Evolutionary conservation across 2,113 vertebrate genomes (phyloP).

Genomic region (Carlito syrichta): DNA sequence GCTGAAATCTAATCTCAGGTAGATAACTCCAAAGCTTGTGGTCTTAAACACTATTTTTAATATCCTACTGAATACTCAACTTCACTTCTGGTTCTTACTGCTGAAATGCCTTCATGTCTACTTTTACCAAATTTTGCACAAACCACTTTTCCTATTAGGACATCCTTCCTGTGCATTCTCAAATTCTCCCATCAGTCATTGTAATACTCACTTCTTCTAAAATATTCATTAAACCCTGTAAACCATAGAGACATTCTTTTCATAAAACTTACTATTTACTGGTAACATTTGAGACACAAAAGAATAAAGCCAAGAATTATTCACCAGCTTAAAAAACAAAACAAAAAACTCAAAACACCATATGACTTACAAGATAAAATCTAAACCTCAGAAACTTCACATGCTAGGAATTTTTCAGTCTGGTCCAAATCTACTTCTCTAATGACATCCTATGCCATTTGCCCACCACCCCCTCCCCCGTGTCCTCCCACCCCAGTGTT

Average conservation of each 20-base stretch:
- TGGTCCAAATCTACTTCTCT: neutral
- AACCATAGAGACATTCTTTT: neutral
- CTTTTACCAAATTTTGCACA: neutral
- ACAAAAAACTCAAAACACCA: too few species aligned
- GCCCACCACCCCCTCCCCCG: neutral
- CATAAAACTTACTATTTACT: neutral
- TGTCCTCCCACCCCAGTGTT: neutral
- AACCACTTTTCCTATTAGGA: neutral
- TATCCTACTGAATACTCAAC: neutral
- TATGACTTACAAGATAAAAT: slow-evolving; percentile 9
- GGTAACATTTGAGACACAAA: neutral
- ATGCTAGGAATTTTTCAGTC: neutral
- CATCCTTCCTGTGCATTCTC: neutral
- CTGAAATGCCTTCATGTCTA: neutral
- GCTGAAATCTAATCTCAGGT: neutral
- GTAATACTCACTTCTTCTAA: neutral
- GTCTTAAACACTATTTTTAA: neutral
- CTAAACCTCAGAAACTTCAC: neutral
- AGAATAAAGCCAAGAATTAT: neutral
- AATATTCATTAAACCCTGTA: neutral
- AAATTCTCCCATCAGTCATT: neutral
- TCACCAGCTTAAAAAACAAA: slow-evolving; percentile 9
- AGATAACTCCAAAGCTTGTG: neutral
- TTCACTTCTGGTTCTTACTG: neutral
- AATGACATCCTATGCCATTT: neutral